Percentiles rank a stretch among this genome's conserved stretches.
phyloP scores from a whole-genome alignment of 2,888 invertebrate genomes.

The Apantesis nais region DNA sequence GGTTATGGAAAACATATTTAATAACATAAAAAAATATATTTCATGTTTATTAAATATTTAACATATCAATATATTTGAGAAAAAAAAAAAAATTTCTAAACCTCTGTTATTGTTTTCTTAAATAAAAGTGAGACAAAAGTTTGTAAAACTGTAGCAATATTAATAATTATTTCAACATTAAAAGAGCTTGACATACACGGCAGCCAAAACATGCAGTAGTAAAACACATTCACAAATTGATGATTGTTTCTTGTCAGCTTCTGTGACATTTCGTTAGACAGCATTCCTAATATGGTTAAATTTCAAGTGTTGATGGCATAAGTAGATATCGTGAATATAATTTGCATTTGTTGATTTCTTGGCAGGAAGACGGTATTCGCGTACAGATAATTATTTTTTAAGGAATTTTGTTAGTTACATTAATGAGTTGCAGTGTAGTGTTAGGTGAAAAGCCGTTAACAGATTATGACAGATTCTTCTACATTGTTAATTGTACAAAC shows the following conservation, averaged over 20 bases:
- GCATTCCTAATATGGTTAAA: conserved; percentile 78
- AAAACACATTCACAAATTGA: conserved; percentile 79
- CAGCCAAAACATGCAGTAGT: conserved; percentile 76
- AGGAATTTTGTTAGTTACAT: conserved; percentile 50
- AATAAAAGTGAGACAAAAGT: conserved; percentile 41
- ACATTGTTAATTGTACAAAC: conserved; percentile 40
- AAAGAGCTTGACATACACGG: conserved; percentile 75
- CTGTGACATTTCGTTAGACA: conserved; percentile 76
- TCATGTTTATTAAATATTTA: conserved; percentile 10
- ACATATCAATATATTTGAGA: conserved; percentile 24
- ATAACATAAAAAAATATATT: not conserved
- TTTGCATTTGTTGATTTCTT: conserved; percentile 63
- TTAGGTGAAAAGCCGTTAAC: conserved; percentile 59
- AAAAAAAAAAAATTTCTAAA: conserved; percentile 13
- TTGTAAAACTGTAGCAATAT: conserved; percentile 54
- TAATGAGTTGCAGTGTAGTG: conserved; percentile 52
- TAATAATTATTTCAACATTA: conserved; percentile 51
- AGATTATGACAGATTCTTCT: conserved; percentile 33
- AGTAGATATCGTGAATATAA: conserved; percentile 50
- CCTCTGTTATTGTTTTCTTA: conserved; percentile 36
- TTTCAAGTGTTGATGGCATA: conserved; percentile 69
- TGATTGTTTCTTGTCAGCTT: conserved; percentile 68
- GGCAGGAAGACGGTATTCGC: conserved; percentile 85
- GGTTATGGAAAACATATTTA: not conserved
- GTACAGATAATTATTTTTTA: conserved; percentile 58